These are phyloP conservation scores for Coelogynopora nodosa DNA, from an alignment of 2,888 invertebrate species.

Conservation along the genomic window DNA sequence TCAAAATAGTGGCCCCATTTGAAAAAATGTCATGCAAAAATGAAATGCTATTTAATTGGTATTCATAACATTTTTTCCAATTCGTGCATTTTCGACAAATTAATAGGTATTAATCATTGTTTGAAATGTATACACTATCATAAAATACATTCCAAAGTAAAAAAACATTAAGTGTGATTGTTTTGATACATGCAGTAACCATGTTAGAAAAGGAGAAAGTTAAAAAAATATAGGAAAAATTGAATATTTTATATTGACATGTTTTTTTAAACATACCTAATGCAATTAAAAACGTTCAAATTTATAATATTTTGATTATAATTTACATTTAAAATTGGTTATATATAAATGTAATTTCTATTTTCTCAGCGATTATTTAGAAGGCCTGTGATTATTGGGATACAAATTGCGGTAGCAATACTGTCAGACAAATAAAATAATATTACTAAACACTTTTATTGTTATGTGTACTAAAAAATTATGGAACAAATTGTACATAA, in stretches of 20 bases:
- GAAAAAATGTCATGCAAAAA: background rate
- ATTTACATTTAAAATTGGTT: background rate
- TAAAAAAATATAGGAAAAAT: background rate
- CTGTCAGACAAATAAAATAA: no score
- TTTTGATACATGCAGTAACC: background rate
- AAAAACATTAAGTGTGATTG: background rate
- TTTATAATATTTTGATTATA: background rate
- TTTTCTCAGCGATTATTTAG: background rate
- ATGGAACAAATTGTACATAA: no score
- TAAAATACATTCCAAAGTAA: background rate
- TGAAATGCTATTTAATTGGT: background rate
- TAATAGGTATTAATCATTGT: background rate
- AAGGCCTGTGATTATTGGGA: background rate
- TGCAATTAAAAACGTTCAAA: background rate
- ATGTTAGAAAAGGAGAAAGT: background rate
- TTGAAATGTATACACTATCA: background rate
- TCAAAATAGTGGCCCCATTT: background rate
- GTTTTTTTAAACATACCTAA: background rate
- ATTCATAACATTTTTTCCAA: background rate
- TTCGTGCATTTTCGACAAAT: background rate
- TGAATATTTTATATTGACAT: background rate
- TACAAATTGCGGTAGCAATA: background rate
- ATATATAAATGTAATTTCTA: background rate
- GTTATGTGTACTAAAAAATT: no score
- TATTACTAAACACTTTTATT: no score